phyloP scores from a whole-genome alignment of 2,113 vertebrate species.

The Mus musculus region GRCm39 chrX:95066001-95066500 shows the following conservation, averaged over 20 bases:
- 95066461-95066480: slow-evolving; percentile 26
- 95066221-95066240: neutral
- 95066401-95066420: neutral
- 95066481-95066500: neutral
- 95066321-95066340: neutral
- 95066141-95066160: neutral
- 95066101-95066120: neutral
- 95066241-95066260: neutral
- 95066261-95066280: neutral
- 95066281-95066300: neutral
- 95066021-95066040: neutral
- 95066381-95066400: neutral
- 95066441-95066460: slow-evolving; percentile 4
- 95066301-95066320: neutral
- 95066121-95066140: neutral
- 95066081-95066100: slow-evolving; percentile 23
- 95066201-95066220: neutral
- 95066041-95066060: neutral
- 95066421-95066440: too few relatives aligned
- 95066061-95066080: neutral
- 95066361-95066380: neutral
- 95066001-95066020: slow-evolving; percentile 14
- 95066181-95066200: neutral
- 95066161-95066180: slow-evolving; percentile 34
- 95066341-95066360: neutral